phyloP scores from a whole-genome alignment of 2,797 vertebrate species.

The Hyperoplus immaculatus region DNA sequence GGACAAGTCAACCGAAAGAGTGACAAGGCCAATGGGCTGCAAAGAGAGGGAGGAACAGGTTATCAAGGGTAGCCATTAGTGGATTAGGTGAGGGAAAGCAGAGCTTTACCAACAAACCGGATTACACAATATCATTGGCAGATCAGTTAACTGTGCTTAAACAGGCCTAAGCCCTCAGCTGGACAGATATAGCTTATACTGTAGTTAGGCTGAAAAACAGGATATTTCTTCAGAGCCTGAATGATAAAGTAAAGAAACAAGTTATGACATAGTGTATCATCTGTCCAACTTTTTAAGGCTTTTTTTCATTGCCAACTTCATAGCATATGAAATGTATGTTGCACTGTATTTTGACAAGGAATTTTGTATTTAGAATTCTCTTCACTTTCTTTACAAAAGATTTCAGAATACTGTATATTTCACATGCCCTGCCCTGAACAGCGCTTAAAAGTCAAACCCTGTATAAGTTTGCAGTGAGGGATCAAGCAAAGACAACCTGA shows the following conservation, averaged over 20 bases:
- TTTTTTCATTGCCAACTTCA: too few relatives aligned
- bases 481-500: background rate
- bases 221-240: background rate
- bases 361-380: too few relatives aligned
- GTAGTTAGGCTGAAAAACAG: constrained; percentile 27
- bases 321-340: too few relatives aligned
- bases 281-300: background rate
- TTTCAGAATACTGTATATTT: background rate
- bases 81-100: constrained; percentile 59
- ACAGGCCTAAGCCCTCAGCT: constrained; percentile 22
- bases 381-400: too few relatives aligned
- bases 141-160: constrained; percentile 44
- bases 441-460: background rate
- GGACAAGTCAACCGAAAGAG: constrained; percentile 4
- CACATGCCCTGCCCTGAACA: background rate
- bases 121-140: constrained; percentile 62
- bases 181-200: constrained; percentile 13
- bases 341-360: too few relatives aligned
- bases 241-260: constrained; percentile 10
- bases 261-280: background rate
- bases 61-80: constrained; percentile 57
- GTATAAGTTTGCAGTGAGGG: background rate
- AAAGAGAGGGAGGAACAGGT: constrained; percentile 43
- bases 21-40: constrained; percentile 20
- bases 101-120: constrained; percentile 56